Evolutionary conservation across 2,888 invertebrate genomes (phyloP).

Genomic region (Volucella zonaria): DNA sequence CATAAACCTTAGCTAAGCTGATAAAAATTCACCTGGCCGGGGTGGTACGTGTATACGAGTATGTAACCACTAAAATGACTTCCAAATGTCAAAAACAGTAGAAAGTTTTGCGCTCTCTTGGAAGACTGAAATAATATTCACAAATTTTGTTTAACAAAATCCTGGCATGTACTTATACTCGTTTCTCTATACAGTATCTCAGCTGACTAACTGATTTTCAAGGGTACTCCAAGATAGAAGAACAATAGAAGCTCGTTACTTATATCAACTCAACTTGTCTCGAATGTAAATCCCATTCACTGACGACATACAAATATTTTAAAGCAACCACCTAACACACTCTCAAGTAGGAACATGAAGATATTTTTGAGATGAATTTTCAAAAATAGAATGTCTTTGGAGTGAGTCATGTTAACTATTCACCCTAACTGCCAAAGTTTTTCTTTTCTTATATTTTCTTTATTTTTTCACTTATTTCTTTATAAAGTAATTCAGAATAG

Average conservation of each 20-base stretch:
- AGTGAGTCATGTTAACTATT: background rate
- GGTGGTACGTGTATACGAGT: constrained; percentile 6
- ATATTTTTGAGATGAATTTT: background rate
- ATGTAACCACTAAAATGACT: constrained; percentile 35
- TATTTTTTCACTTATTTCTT: background rate
- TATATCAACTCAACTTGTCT: constrained; percentile 17
- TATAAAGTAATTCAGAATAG: background rate
- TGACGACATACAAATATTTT: background rate
- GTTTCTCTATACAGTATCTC: background rate
- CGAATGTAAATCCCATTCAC: constrained; percentile 32
- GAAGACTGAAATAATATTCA: constrained; percentile 15
- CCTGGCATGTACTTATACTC: constrained; percentile 1
- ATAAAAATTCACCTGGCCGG: constrained; percentile 28
- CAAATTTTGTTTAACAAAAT: background rate
- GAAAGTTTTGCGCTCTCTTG: background rate
- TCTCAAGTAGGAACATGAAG: no score
- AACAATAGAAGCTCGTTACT: constrained; percentile 30
- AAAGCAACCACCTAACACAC: no score
- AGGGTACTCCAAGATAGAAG: background rate
- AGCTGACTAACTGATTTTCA: background rate
- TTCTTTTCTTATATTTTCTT: background rate
- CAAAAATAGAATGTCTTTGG: background rate
- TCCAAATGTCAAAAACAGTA: constrained; percentile 19
- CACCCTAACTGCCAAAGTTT: background rate
- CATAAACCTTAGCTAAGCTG: background rate